Evolutionary conservation across 2,113 vertebrate species (phyloP), one percentile per base, ranked within the genome.

Genomic region (Motacilla alba): DNA sequence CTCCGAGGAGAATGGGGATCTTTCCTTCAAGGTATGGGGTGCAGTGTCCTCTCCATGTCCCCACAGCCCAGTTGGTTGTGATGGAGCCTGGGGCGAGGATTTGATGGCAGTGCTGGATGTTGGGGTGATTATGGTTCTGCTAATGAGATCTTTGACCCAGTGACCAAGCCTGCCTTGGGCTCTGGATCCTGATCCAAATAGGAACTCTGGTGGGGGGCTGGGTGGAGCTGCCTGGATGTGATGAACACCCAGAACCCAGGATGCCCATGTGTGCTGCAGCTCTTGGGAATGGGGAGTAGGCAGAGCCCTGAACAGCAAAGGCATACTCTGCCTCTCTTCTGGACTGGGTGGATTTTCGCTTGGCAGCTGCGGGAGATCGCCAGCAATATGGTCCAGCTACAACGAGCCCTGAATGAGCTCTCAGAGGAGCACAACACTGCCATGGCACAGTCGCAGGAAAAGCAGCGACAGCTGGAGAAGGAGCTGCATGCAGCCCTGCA

Each of bases 1-100:
- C 37, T 97, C 98, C 0, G 99, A 99, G 33, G 99, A 99, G 95
- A 99, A 99, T 7, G 99, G 99, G 8, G 96, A 97, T 2, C 98
- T 99, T 15, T 98, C 98, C 13, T 99, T 98, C 90, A 98, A 98
- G 98, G 99, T 99, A 97, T 26, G 2, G 55, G 6, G 2, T 2
- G 2, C 37, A 5, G 28, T 3, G 28, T 44, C 56, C 27, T 44
- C 11, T 59, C 31, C 0, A 0, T 10, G 18, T 35, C 49, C 37
- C 47, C 23, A 5, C 11, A 18, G 41, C n/a, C 28, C 18, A 8
- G 10, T 0, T 46, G n/a, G 41, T 47, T 37, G 35, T 14, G 78
- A 13, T 44, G 44, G 64, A 52, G 58, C 2, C 11, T 0, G 0
- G n/a, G 0, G 21, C 18, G 5, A 69, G 19, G 49, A 26, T 82